Percentiles rank a stretch among this genome's conserved stretches.
These are phyloP conservation scores for Chrysogorgia sp. DNA, from an alignment of 92 coral and sea anemone genomes.

Conservation along the genomic window DNA sequence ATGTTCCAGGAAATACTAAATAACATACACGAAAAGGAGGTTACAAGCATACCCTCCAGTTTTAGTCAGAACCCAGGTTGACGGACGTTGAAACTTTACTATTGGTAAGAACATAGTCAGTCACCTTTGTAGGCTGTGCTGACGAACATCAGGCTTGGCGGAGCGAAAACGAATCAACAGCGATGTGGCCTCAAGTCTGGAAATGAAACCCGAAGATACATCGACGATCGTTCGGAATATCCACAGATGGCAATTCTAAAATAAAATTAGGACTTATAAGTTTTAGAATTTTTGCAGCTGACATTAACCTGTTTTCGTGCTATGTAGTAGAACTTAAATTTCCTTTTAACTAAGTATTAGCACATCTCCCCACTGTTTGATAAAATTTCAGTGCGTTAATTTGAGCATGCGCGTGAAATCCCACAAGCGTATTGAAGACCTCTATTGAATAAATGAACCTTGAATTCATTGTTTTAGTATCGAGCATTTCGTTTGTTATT, in stretches of 20 bases:
- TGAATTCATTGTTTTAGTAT: background rate
- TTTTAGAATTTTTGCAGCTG: too few relatives aligned
- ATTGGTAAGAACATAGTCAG: slow-evolving; percentile 1
- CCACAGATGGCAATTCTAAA: slow-evolving; percentile 29
- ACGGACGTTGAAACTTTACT: slow-evolving; percentile 24
- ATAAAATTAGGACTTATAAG: too few relatives aligned
- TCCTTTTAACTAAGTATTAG: too few relatives aligned
- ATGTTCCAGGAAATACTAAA: too few relatives aligned
- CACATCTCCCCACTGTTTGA: too few relatives aligned
- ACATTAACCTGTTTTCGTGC: background rate
- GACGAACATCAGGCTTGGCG: slow-evolving; percentile 19
- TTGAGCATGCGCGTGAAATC: background rate
- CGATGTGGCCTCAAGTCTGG: slow-evolving; percentile 6
- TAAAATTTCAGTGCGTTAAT: too few relatives aligned
- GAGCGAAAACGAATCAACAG: slow-evolving; percentile 33
- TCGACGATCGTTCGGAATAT: slow-evolving; percentile 23
- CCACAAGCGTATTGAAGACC: background rate
- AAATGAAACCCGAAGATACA: slow-evolving; percentile 9
- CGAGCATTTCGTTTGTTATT: slow-evolving; percentile 4
- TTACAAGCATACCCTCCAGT: slow-evolving; percentile 4
- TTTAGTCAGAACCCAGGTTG: slow-evolving; percentile 36
- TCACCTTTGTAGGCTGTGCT: slow-evolving; percentile 23
- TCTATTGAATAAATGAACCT: background rate
- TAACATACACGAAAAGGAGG: too few relatives aligned
- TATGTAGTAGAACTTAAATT: background rate